phyloP scores from a whole-genome alignment of 1,140 invertebrate genomes.

The Centruroides sculpturatus region DNA sequence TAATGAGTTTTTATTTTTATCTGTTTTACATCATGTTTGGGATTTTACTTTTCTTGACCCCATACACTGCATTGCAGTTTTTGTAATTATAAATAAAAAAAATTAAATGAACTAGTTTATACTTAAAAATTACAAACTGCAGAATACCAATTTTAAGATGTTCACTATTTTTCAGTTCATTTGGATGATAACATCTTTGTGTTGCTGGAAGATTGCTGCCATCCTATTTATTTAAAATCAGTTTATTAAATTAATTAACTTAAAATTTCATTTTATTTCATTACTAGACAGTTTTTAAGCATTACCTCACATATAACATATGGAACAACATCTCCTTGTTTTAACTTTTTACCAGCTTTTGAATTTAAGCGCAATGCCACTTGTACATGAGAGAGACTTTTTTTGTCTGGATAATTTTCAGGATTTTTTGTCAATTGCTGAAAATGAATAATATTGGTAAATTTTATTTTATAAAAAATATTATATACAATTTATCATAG shows the following conservation, averaged over 20 bases:
- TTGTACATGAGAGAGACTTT: slow-evolving; percentile 72
- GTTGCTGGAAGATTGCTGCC: slow-evolving; percentile 58
- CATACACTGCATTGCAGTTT: too few species aligned
- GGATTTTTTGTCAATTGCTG: slow-evolving; percentile 86
- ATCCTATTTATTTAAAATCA: slow-evolving; percentile 34
- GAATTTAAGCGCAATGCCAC: slow-evolving; percentile 57
- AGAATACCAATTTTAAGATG: slow-evolving; percentile 34
- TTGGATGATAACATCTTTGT: slow-evolving; percentile 88
- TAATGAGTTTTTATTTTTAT: too few species aligned
- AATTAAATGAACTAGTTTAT: too few species aligned
- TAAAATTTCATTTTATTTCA: too few species aligned
- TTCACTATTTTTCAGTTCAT: slow-evolving; percentile 51
- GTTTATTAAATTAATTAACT: too few species aligned
- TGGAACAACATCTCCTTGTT: slow-evolving; percentile 83
- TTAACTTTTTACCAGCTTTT: slow-evolving; percentile 50
- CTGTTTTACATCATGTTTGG: too few species aligned
- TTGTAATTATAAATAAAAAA: too few species aligned
- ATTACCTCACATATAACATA: slow-evolving; percentile 83
- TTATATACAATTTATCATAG: too few species aligned
- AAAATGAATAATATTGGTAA: slow-evolving; percentile 1
- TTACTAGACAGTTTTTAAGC: too few species aligned
- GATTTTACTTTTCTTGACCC: too few species aligned
- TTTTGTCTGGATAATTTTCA: slow-evolving; percentile 77
- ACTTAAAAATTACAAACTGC: too few species aligned
- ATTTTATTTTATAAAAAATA: too few species aligned